A percentile compares a stretch with the other conserved stretches of the same genome.
These are phyloP conservation scores for Lutjanus erythropterus DNA, from an alignment of 2,113 vertebrate species.

Conservation along the genomic window DNA sequence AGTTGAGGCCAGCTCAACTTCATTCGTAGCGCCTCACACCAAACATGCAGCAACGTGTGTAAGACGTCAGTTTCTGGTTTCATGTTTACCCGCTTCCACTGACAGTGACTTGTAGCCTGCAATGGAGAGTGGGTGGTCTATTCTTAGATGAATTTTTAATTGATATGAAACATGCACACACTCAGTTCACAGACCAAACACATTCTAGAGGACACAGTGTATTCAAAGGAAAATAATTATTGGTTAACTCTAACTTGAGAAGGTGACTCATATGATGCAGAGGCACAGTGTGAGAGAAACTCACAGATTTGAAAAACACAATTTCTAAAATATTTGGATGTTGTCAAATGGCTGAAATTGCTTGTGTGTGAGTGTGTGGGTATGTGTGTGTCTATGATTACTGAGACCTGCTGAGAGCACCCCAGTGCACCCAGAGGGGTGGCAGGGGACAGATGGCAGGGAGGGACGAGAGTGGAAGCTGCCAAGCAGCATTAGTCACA, in stretches of 20 bases:
- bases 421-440: conserved; percentile 82
- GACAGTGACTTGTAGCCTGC: no score
- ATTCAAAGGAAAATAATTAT: conserved; percentile 34
- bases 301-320: conserved; percentile 42
- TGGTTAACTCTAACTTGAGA: conserved; percentile 36
- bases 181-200: neutral
- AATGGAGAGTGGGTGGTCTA: neutral
- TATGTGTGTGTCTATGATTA: conserved; percentile 72
- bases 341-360: conserved; percentile 44
- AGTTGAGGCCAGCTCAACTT: no score
- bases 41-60: no score
- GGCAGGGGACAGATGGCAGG: conserved; percentile 85
- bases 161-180: neutral
- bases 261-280: conserved; percentile 51
- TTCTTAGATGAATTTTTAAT: neutral
- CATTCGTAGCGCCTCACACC: no score
- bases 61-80: no score
- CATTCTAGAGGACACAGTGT: neutral
- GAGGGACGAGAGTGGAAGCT: conserved; percentile 79
- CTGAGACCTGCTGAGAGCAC: conserved; percentile 81
- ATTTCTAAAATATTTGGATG: conserved; percentile 40
- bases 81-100: no score
- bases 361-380: conserved; percentile 1
- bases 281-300: conserved; percentile 15
- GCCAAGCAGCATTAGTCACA: conserved; percentile 86